Base-by-base conservation (phyloP, 2,797 vertebrate species). In the Gymnothorax javanicus region DNA sequence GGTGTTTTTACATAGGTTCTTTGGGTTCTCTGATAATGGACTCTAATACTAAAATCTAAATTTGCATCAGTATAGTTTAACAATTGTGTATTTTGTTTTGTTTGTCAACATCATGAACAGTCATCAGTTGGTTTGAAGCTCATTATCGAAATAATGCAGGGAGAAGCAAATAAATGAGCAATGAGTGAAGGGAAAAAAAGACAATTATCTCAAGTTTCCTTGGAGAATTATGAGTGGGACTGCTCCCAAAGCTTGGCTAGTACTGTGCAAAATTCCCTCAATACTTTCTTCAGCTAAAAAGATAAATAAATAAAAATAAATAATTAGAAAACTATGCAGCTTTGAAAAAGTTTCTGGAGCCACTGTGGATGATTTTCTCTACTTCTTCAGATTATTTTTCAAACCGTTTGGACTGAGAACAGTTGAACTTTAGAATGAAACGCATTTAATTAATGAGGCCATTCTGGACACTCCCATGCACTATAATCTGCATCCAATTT, bases 331-430 rank as follows among this genome's bases (percentile, higher is more conserved):
- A 43, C 33, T 43, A 43, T 83, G 27, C 17, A 20, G 15, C 4
- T n/a, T n/a, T 58, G 82, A 83, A 83, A n/a, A 59, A 83, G 81
- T 83, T 83, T n/a, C n/a, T 62, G 57, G 33, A 60, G 50, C 12
- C 7, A 13, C 57, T 56, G 33, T 59, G 25, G 54, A n/a, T 59
- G 57, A 59, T 83, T 15, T 83, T 83, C 25, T 62, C 8, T 5
- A 59, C 52, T 17, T 52, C 56, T 77, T 77, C 13, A 77, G 73
- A 77, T 77, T 52, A 52, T 50, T 77, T 77, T 17, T 5, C 73
- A 52, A 77, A 77, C 15, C 52, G 33, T 52, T 20, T 50, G 73
- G 52, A 52, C 50, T 50, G 52, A 75, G 33, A 75, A 43, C 71
- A 50, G 43, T 4, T 12, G 12, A 73, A 50, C 43, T 77, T 50